Evolutionary conservation across 1,140 invertebrate genomes (phyloP).

Genomic region (Lepidurus packardi): DNA sequence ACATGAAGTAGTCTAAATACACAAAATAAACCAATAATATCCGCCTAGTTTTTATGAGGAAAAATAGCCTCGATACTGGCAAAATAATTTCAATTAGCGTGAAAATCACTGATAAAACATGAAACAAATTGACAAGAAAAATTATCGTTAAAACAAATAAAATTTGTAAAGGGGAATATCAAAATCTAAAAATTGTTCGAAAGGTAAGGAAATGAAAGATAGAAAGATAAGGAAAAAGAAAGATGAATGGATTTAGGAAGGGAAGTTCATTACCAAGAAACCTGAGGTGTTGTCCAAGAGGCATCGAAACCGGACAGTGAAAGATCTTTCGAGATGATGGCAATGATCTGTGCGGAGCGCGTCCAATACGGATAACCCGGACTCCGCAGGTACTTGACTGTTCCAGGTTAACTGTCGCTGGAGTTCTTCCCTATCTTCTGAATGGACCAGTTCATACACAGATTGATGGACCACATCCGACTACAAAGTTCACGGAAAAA

Average conservation of each 20-base stretch:
- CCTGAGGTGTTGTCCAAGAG: conserved; percentile 98
- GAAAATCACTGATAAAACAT: too few relatives aligned
- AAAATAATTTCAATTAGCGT: too few relatives aligned
- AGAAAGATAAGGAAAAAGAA: neutral
- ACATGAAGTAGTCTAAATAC: too few relatives aligned
- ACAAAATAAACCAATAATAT: too few relatives aligned
- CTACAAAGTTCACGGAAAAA: conserved; percentile 52
- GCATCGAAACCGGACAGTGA: conserved; percentile 96
- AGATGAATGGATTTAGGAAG: neutral
- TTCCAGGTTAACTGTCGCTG: conserved; percentile 95
- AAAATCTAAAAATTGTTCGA: too few relatives aligned
- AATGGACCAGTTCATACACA: conserved; percentile 97
- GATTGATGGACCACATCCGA: conserved; percentile 99
- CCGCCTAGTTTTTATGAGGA: too few relatives aligned
- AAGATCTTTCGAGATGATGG: conserved; percentile 65
- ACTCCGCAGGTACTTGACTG: conserved; percentile 78
- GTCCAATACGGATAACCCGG: conserved; percentile 60
- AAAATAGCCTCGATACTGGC: too few relatives aligned
- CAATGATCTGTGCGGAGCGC: conserved; percentile 75
- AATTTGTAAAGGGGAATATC: too few relatives aligned
- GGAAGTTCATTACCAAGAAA: conserved; percentile 67
- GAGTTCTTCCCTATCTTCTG: conserved; percentile 95
- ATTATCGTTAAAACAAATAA: too few relatives aligned
- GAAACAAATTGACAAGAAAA: too few relatives aligned
- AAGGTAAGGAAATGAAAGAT: too few relatives aligned